phyloP scores from a whole-genome alignment of 2,113 vertebrate species.

The Falco punctatus region DNA sequence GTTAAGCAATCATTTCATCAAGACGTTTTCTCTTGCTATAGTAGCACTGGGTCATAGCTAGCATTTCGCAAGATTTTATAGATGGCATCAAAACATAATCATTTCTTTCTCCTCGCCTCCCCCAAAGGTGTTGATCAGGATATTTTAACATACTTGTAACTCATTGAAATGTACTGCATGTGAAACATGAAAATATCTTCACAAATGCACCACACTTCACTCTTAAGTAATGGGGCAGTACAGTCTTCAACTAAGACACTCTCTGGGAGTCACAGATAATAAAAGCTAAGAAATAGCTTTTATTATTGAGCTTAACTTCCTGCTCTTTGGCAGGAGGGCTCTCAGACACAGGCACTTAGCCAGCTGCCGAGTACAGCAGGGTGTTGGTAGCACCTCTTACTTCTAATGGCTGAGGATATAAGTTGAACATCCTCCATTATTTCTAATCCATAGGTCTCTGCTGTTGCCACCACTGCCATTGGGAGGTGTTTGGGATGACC shows the following conservation, averaged over 20 bases:
- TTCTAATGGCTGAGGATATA: rapidly evolving
- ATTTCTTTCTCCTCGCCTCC: too few species aligned
- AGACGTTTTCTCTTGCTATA: not conserved
- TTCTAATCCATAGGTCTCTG: rapidly evolving
- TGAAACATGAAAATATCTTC: not conserved
- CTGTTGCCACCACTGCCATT: not conserved
- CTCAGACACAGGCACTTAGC: not conserved
- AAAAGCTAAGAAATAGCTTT: not conserved
- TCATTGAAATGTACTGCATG: not conserved
- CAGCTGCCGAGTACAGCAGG: not conserved
- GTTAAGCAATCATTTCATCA: not conserved
- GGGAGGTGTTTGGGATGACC: not conserved
- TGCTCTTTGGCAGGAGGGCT: not conserved
- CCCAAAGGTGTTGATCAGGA: not conserved
- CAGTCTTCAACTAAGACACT: not conserved
- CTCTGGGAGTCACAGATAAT: not conserved
- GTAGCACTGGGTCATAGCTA: not conserved
- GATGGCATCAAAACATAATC: not conserved
- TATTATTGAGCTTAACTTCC: not conserved
- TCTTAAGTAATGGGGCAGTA: not conserved
- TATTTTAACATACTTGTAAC: not conserved
- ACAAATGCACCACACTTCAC: not conserved
- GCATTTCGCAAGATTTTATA: not conserved
- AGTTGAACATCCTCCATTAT: not conserved
- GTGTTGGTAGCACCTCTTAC: not conserved